Conservation (phyloP, 2,888 invertebrate genomes). For the Papilio gigon region DNA sequence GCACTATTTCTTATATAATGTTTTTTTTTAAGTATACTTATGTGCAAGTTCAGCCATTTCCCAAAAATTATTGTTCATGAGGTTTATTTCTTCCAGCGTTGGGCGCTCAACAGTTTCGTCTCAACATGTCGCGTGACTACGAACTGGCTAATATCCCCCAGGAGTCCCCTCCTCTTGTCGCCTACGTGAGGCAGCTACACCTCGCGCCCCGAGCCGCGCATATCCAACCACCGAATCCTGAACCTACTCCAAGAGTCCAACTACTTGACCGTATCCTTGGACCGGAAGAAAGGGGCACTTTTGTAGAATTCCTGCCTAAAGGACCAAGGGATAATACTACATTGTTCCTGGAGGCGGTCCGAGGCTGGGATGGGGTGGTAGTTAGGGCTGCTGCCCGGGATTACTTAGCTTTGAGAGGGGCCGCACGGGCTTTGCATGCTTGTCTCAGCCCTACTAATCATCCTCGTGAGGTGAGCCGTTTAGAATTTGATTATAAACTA, state of each 20-base stretch:
- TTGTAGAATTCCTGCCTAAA: conserved; percentile 85
- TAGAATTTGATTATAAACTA: too few species aligned
- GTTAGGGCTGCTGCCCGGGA: conserved; percentile 90
- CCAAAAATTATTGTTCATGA: too few species aligned
- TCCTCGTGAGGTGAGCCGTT: conserved; percentile 88
- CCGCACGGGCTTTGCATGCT: conserved; percentile 85
- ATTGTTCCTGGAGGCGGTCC: conserved; percentile 86
- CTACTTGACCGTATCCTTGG: conserved; percentile 52
- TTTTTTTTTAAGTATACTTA: too few species aligned
- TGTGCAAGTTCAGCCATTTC: too few species aligned
- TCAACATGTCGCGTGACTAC: conserved; percentile 90
- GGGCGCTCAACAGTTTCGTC: conserved; percentile 89
- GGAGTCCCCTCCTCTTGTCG: conserved; percentile 88
- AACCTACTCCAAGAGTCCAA: conserved; percentile 72
- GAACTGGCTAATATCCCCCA: conserved; percentile 88
- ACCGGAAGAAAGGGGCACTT: conserved; percentile 85
- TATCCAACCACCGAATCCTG: conserved; percentile 59
- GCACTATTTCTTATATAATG: too few species aligned
- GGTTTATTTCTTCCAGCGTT: conserved; percentile 81
- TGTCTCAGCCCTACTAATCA: conserved; percentile 90
- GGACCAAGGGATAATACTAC: conserved; percentile 85
- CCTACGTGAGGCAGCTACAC: conserved; percentile 88
- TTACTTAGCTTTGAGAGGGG: conserved; percentile 84
- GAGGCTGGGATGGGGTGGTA: conserved; percentile 89
- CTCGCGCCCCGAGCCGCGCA: conserved; percentile 73